A percentile compares a stretch with the other conserved stretches of the same genome.
Evolutionary conservation across 2,888 invertebrate genomes (phyloP).

Genomic region (Eupelmus urozonus): DNA sequence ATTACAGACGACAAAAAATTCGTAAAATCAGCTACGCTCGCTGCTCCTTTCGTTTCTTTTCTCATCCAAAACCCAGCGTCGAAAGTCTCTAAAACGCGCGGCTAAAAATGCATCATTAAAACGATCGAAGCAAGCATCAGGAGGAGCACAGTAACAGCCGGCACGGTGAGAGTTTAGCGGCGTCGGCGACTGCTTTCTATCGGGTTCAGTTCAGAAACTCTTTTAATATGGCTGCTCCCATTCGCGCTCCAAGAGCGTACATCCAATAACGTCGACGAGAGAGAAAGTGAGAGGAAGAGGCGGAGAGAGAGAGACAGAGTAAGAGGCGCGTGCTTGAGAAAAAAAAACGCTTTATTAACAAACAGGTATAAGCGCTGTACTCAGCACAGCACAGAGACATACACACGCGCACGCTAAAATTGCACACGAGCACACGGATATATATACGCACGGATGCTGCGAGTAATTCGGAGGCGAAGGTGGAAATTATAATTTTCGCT

Average conservation of each 20-base stretch:
- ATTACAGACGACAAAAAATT: no score
- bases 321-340: conserved; percentile 1
- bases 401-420: no score
- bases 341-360: conserved; percentile 40
- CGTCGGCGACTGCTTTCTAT: conserved; percentile 57
- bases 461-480: no score
- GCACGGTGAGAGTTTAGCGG: conserved; percentile 15
- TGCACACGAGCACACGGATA: no score
- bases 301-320: neutral
- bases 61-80: no score
- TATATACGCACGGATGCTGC: no score
- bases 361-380: conserved; percentile 33
- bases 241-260: conserved; percentile 39
- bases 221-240: conserved; percentile 54
- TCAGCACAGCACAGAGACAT: conserved; percentile 7
- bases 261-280: neutral
- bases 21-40: no score
- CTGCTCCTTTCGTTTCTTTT: no score
- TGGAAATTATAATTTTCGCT: no score
- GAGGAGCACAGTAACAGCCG: neutral
- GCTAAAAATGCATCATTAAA: conserved; percentile 27
- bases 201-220: conserved; percentile 26
- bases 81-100: neutral
- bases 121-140: conserved; percentile 17
- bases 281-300: conserved; percentile 32